These are phyloP conservation scores for Porites lobata DNA, from an alignment of 92 coral and sea anemone genomes.

Conservation along the genomic window DNA sequence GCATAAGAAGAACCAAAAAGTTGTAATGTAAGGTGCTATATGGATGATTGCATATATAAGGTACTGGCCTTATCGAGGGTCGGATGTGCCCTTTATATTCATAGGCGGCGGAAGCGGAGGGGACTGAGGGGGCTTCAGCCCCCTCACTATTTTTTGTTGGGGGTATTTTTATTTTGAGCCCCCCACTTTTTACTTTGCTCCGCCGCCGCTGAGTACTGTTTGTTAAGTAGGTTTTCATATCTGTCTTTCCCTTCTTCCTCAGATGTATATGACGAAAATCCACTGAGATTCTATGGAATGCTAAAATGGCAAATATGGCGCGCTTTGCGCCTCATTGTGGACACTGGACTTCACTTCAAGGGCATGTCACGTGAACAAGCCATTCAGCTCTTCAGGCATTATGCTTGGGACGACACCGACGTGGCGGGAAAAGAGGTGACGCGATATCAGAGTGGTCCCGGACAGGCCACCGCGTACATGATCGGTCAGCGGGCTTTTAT, in stretches of 20 bases:
- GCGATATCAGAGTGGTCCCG: conserved; percentile 96
- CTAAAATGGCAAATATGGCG: conserved; percentile 98
- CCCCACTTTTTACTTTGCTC: no score
- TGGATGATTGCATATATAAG: no score
- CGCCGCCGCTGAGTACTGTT: no score
- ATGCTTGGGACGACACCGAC: conserved; percentile 97
- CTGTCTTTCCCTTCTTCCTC: neutral
- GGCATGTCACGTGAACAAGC: conserved; percentile 94
- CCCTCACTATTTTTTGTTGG: no score
- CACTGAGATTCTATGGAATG: conserved; percentile 88
- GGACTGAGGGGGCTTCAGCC: no score
- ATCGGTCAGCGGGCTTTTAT: conserved; percentile 94
- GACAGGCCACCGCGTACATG: conserved; percentile 98
- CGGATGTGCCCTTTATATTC: no score
- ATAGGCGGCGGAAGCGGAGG: no score
- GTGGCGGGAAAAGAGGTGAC: conserved; percentile 96
- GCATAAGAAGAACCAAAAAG: no score
- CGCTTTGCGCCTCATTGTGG: conserved; percentile 96
- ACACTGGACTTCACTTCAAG: conserved; percentile 92
- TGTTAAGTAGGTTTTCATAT: neutral
- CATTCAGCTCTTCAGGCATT: conserved; percentile 74
- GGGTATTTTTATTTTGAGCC: no score
- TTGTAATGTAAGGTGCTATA: no score
- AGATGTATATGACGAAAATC: conserved; percentile 73
- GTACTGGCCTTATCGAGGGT: no score